Percentiles rank a stretch among this genome's conserved stretches.
Conservation (phyloP, 2,797 vertebrate genomes). For the Sebastes miniatus region DNA sequence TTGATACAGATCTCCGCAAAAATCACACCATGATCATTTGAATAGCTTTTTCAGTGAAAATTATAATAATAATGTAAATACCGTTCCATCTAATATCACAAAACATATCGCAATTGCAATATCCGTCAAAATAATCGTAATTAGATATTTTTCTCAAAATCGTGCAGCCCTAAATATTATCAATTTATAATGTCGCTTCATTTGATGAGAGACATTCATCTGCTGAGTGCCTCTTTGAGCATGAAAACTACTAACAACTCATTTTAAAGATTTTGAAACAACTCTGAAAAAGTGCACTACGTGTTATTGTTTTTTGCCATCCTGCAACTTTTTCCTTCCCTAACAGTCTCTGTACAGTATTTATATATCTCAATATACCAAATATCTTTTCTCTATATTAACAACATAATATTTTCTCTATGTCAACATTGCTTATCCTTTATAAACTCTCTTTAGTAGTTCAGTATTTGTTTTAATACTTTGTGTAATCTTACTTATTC, state of each 20-base stretch:
- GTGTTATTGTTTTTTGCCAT: neutral
- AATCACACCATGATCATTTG: too few relatives aligned
- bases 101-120: too few relatives aligned
- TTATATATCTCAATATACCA: slow-evolving; percentile 22
- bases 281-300: neutral
- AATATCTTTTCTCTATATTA: slow-evolving; percentile 9
- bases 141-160: too few relatives aligned
- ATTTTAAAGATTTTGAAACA: neutral
- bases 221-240: neutral
- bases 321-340: neutral
- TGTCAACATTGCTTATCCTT: neutral
- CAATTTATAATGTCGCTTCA: neutral
- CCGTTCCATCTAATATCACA: too few relatives aligned
- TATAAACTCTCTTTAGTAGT: neutral
- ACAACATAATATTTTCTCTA: slow-evolving; percentile 1
- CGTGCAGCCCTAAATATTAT: neutral
- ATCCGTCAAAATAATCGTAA: too few relatives aligned
- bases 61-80: too few relatives aligned
- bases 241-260: neutral
- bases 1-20: too few relatives aligned
- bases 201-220: neutral
- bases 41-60: too few relatives aligned
- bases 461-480: neutral
- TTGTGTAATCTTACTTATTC: slow-evolving; percentile 8
- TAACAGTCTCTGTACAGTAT: neutral